phyloP scores from a whole-genome alignment of 2,797 vertebrate species.

The Cynodonichthys magdalenae region DNA sequence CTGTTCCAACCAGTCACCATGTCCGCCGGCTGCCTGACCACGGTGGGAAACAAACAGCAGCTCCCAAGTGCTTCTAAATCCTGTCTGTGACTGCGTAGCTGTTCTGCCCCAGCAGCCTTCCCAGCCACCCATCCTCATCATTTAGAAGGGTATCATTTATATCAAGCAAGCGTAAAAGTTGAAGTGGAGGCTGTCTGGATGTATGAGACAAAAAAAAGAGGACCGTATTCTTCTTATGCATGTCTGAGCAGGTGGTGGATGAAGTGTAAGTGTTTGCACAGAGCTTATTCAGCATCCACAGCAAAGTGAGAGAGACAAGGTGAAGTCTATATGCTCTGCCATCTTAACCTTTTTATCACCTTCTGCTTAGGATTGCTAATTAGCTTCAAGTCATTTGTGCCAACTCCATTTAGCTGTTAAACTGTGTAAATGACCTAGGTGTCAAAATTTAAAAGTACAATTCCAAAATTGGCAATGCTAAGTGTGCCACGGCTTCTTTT shows the following conservation, averaged over 20 bases:
- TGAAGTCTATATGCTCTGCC: conserved; percentile 36
- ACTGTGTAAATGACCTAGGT: background rate
- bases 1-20: conserved; percentile 58
- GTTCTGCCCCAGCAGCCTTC: conserved; percentile 29
- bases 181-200: conserved; percentile 14
- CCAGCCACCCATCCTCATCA: conserved; percentile 31
- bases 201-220: conserved; percentile 1
- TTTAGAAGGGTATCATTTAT: conserved; percentile 19
- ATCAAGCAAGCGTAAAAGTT: conserved; percentile 20
- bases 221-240: conserved; percentile 1
- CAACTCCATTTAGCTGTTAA: conserved; percentile 45
- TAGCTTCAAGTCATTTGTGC: conserved; percentile 60
- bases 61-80: conserved; percentile 43
- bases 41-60: conserved; percentile 60
- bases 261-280: conserved; percentile 23
- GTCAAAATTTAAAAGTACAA: conserved; percentile 4
- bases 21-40: conserved; percentile 59
- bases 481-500: background rate
- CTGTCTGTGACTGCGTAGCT: conserved; percentile 13
- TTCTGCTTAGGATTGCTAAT: conserved; percentile 57
- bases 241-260: conserved; percentile 47
- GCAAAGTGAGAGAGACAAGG: conserved; percentile 8
- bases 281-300: conserved; percentile 21
- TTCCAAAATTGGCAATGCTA: background rate
- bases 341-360: conserved; percentile 60